A percentile compares a stretch with the other conserved stretches of the same genome.
phyloP scores from a whole-genome alignment of 2,888 invertebrate species.

The Drosophila sordidapex region DNA sequence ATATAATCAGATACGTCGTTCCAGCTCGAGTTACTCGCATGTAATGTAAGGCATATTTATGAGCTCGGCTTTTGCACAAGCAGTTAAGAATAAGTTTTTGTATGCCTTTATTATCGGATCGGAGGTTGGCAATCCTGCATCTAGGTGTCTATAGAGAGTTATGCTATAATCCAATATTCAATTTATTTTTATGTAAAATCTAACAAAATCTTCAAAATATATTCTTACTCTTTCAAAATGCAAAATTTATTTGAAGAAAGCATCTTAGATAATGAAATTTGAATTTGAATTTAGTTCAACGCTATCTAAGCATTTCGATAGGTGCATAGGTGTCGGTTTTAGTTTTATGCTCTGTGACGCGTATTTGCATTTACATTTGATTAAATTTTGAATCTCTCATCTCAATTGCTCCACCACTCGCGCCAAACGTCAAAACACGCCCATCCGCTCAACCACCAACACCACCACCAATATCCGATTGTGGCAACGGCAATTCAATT shows the following conservation, averaged over 20 bases:
- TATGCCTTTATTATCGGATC: background rate
- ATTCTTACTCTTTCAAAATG: background rate
- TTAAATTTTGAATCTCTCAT: slow-evolving; percentile 55
- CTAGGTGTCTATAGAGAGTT: background rate
- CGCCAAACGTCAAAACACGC: background rate
- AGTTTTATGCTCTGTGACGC: slow-evolving; percentile 26
- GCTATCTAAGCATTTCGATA: background rate
- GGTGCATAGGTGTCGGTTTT: slow-evolving; percentile 1
- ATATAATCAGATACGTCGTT: slow-evolving; percentile 60
- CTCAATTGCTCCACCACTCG: slow-evolving; percentile 26
- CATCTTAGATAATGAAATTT: background rate
- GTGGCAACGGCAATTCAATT: slow-evolving; percentile 59
- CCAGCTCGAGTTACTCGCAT: slow-evolving; percentile 23
- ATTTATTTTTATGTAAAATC: background rate
- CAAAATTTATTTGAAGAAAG: background rate
- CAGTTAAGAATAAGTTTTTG: slow-evolving; percentile 10
- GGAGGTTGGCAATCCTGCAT: background rate
- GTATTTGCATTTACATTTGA: slow-evolving; percentile 57
- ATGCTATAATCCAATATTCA: background rate
- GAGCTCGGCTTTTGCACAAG: slow-evolving; percentile 14
- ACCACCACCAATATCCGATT: slow-evolving; percentile 34
- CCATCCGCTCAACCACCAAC: background rate
- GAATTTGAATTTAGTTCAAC: background rate
- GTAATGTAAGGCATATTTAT: slow-evolving; percentile 30
- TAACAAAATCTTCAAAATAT: background rate